These are phyloP conservation scores for Beris chalybata DNA, from an alignment of 2,888 invertebrate species.

Conservation along the genomic window DNA sequence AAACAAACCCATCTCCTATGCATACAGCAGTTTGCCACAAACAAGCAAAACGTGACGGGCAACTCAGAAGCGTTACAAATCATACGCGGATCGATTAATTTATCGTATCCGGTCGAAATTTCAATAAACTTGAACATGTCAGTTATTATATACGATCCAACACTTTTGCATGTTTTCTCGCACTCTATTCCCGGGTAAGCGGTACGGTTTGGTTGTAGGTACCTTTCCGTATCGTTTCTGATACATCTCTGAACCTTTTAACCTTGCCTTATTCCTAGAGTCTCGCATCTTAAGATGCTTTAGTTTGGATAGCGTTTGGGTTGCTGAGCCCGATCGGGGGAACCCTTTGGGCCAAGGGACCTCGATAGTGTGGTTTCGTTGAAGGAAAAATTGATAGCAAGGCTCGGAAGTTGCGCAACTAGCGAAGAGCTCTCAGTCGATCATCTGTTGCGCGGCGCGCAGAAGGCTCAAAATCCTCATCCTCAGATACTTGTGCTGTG, in stretches of 20 bases:
- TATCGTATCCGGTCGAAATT: conserved; percentile 39
- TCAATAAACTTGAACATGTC: conserved; percentile 40
- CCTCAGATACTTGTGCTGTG: background rate
- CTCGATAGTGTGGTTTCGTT: background rate
- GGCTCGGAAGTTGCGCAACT: conserved; percentile 20
- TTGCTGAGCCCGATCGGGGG: conserved; percentile 12
- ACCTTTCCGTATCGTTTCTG: conserved; percentile 12
- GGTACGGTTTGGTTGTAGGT: background rate
- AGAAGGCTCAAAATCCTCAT: background rate
- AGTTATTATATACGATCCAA: conserved; percentile 39
- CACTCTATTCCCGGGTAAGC: conserved; percentile 22
- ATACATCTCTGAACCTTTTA: conserved; percentile 33
- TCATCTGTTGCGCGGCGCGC: background rate
- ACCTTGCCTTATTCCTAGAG: conserved; percentile 26
- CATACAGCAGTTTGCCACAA: too few species aligned
- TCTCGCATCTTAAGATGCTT: background rate
- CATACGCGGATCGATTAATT: conserved; percentile 36
- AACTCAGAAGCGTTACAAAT: conserved; percentile 30
- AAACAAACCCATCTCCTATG: too few species aligned
- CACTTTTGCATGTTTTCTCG: conserved; percentile 38
- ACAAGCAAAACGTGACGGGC: too few species aligned
- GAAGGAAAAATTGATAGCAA: conserved; percentile 24
- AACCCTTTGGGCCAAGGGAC: background rate
- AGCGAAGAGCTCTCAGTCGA: conserved; percentile 15
- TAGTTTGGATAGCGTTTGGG: background rate